phyloP scores from a whole-genome alignment of 2,113 vertebrate genomes.

The Rhinolophus ferrumequinum region DNA sequence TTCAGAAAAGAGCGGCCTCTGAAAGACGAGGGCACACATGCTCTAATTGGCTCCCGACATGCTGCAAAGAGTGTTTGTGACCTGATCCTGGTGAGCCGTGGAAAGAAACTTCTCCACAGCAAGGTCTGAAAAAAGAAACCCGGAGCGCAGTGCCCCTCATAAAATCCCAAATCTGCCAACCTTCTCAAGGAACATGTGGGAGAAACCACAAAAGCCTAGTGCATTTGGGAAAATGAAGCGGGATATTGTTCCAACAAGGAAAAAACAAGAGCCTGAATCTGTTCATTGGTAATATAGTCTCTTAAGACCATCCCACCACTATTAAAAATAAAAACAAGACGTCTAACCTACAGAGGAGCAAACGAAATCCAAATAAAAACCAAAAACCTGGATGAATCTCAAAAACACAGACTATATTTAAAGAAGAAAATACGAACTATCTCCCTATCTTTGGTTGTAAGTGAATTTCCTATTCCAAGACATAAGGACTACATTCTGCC shows the following conservation, averaged over 20 bases:
- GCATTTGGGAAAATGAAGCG: conserved; percentile 39
- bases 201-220: conserved; percentile 9
- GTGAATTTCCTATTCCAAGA: background rate
- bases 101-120: conserved; percentile 14
- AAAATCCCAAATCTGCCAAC: conserved; percentile 34
- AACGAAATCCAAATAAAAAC: conserved; percentile 34
- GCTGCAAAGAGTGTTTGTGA: background rate
- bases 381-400: background rate
- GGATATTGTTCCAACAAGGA: background rate
- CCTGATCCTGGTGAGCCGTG: background rate
- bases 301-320: background rate
- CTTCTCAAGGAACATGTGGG: background rate
- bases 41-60: conserved; percentile 51
- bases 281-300: background rate
- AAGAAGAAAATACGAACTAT: background rate
- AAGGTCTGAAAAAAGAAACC: background rate
- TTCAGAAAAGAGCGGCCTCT: conserved; percentile 58
- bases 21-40: conserved; percentile 37
- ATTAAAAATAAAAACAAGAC: background rate
- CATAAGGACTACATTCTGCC: background rate
- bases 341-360: background rate
- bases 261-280: background rate
- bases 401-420: background rate
- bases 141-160: background rate
- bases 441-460: background rate